Base-by-base conservation (phyloP, 2,888 invertebrate species). In the Caenorhabditis macrosperma region DNA sequence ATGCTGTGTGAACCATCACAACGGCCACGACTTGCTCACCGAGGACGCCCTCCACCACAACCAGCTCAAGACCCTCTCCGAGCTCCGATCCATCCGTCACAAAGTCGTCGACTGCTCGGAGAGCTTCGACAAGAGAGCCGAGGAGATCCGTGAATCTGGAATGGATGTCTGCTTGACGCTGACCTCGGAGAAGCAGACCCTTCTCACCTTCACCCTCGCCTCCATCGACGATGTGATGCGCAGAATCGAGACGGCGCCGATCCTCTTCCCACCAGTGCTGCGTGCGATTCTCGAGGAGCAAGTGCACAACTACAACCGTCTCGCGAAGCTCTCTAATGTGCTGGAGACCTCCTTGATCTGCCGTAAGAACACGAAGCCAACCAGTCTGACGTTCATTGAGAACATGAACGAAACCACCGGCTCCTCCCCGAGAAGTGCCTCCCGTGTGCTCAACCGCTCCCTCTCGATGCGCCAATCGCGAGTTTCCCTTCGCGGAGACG, bases 1-100 rank as follows among this genome's bases (percentile, higher is more conserved):
- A 66, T 89, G 89, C 69, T 89, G 89, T 67, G 88, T 89, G 4
- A 87, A 89, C 55, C 52, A 68, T 6, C 89, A 89, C 81, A 89
- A 89, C 71, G 88, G 88, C 4, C 89, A 89, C 67, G 78, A 78
- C 22, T 79, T 89, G 9, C 54, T 81, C n/a, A 77, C 87, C 9
- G 67, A 86, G 30, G 69, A 78, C 48, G 78, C 88, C n/a, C 59
- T 88, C 38, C 85, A 86, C 41, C 63, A 71, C 26, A 86, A 86
- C 41, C 85, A 88, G 59, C 69, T 85, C 17, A 80, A 80, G 46
- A 69, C 84, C 0, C 60, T 85, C 15, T 41, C 71, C 24, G 87
- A 87, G 15, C 78, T 86, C 4, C 78, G 85, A 26, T 79, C 77
- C 20, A 75, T 84, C 38, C 76, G 84, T 7, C 20, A 48, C 17